Conservation (phyloP, 2,113 vertebrate genomes). For the human (Homo sapiens) region GRCh38 chrX:28603501-28604000, state of each 20-base stretch:
- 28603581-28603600: not conserved
- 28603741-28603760: not conserved
- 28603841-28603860: not conserved
- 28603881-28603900: not conserved
- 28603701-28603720: not conserved
- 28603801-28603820: not conserved
- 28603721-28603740: conserved; percentile 25
- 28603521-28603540: not conserved
- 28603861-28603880: not conserved
- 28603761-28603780: not conserved
- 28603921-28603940: conserved; percentile 4
- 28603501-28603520: conserved; percentile 17
- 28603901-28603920: not conserved
- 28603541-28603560: not conserved
- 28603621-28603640: not conserved
- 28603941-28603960: not conserved
- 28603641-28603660: not conserved
- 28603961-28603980: not conserved
- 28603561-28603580: not conserved
- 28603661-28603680: not conserved
- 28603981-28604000: not conserved
- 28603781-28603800: not conserved
- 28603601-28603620: not conserved
- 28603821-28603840: not conserved
- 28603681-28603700: not conserved